Base-by-base conservation (phyloP, 2,113 vertebrate genomes). In the Lynx canadensis region DNA sequence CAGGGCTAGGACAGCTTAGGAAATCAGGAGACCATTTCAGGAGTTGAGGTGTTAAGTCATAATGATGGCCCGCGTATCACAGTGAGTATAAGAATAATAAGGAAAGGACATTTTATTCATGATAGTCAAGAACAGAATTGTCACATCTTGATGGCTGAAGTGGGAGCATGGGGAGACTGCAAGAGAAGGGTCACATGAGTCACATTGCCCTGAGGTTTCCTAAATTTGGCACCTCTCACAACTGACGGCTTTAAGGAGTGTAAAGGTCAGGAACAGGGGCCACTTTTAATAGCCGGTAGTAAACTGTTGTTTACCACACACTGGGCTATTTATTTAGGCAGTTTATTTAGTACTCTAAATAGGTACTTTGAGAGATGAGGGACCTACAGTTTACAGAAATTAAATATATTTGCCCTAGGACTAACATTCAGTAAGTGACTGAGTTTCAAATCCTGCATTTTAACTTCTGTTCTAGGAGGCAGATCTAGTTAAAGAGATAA, bases 21-120 rank as follows among this genome's bases (percentile, higher is more conserved):
- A 48, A 36, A n/a, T 89, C 41, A 48, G 27, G 69, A 79, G 33
- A 74, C n/a, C 15, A 55, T 88, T 82, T 82, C 38, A 55, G 21
- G 65, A 27, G 29, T 66, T 92, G 25, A 65, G 90, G 29, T 68
- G 33, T 71, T 86, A 65, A 66, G 38, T 65, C 57, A 25, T 73
- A 31, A 73, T 50, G 52, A 73, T 63, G 52, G 13, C 8, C 18
- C 18, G 16, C 5, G 3, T 38, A 86, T 41, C 38, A 69, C 31
- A 33, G 38, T 38, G 50, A 38, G 18, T 71, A 9, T 18, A 82
- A 94, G 41, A 76, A 36, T 41, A 79, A 50, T 80, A 52, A 71
- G 73, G 41, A 94, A 86, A 74, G 36, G 5, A 33, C 10, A 18
- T 96, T 91, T 94, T 94, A 25, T 81, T 96, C 52, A 86, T 31